Evolutionary conservation across 2,113 vertebrate genomes (phyloP).

Genomic region (Hystrix cristata): DNA sequence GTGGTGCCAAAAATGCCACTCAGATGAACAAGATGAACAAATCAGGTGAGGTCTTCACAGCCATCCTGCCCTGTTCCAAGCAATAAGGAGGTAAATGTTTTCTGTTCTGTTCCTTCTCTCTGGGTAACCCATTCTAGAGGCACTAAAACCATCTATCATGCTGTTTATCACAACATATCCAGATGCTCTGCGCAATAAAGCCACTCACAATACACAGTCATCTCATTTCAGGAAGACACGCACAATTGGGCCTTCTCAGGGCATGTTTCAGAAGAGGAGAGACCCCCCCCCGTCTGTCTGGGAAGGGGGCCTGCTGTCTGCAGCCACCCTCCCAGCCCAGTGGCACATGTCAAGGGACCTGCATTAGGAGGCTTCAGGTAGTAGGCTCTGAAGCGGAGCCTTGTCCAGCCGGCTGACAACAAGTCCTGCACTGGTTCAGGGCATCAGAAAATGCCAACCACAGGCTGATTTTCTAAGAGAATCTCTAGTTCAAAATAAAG

Average conservation of each 20-base stretch:
- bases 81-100: conserved; percentile 41
- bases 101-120: conserved; percentile 65
- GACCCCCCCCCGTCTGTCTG: conserved; percentile 76
- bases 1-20: background rate
- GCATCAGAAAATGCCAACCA: conserved; percentile 64
- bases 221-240: conserved; percentile 68
- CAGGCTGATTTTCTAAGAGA: conserved; percentile 45
- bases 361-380: conserved; percentile 34
- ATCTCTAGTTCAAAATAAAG: conserved; percentile 54
- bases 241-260: conserved; percentile 62
- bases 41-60: background rate
- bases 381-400: conserved; percentile 47
- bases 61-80: conserved; percentile 8
- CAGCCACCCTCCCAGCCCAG: background rate
- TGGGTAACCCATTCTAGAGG: conserved; percentile 65
- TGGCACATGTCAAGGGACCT: conserved; percentile 31
- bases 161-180: conserved; percentile 83
- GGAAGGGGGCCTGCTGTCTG: conserved; percentile 26
- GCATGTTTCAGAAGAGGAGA: conserved; percentile 65
- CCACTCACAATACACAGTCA: conserved; percentile 71
- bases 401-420: conserved; percentile 68
- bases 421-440: conserved; percentile 67
- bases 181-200: conserved; percentile 84
- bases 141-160: conserved; percentile 79
- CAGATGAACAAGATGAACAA: background rate